These are phyloP conservation scores for Excalfactoria chinensis DNA, from an alignment of 2,113 vertebrate genomes.

Conservation along the genomic window DNA sequence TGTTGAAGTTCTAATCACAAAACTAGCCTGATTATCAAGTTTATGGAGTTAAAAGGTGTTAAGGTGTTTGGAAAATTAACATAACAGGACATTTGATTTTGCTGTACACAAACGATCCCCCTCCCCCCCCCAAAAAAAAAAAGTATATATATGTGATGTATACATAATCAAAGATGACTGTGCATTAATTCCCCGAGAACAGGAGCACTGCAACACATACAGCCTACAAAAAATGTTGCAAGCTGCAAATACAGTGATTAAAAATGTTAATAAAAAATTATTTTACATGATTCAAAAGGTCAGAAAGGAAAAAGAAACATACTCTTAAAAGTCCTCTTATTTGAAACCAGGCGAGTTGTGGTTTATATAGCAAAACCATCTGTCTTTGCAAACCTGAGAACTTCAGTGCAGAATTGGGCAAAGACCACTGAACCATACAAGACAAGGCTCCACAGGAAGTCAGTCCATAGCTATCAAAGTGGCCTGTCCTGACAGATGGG, in stretches of 20 bases:
- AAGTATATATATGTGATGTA: background rate
- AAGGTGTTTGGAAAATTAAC: background rate
- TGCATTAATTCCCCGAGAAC: background rate
- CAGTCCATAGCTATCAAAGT: background rate
- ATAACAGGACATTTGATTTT: background rate
- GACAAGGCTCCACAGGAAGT: background rate
- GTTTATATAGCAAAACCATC: background rate
- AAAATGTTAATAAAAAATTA: background rate
- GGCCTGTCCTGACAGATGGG: background rate
- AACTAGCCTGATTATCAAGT: background rate
- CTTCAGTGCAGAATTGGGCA: background rate
- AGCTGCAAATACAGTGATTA: background rate
- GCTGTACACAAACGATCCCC: background rate
- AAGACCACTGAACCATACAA: rapidly evolving
- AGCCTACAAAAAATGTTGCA: background rate
- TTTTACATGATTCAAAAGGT: background rate
- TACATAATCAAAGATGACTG: background rate
- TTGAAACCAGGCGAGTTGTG: background rate
- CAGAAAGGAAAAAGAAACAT: background rate
- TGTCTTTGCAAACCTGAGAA: background rate
- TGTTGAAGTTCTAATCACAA: constrained; percentile 19
- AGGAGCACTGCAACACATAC: background rate
- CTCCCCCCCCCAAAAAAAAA: background rate
- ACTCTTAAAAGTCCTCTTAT: background rate
- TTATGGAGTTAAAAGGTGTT: background rate